Conservation (phyloP, 2,113 vertebrate genomes). For the Spea bombifrons region DNA sequence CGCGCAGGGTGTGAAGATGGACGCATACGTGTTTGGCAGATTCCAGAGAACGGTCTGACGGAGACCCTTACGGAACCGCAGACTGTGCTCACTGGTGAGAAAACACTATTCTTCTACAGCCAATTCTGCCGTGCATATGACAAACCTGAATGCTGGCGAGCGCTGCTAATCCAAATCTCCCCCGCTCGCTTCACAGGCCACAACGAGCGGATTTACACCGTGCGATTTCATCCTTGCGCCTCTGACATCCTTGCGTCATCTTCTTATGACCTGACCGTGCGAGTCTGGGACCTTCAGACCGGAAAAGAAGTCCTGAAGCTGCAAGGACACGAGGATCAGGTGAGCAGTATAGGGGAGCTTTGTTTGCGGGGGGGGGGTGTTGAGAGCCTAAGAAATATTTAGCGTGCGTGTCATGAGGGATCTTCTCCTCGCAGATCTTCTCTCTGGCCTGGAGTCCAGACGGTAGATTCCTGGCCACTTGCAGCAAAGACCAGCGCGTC, state of each 20-base stretch:
- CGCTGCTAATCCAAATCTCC: too few species aligned
- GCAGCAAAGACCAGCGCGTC: constrained; percentile 83
- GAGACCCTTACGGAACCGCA: constrained; percentile 76
- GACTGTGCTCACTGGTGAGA: constrained; percentile 77
- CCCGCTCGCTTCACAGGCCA: constrained; percentile 68
- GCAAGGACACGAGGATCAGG: constrained; percentile 87
- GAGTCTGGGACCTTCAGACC: constrained; percentile 78
- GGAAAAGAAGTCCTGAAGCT: constrained; percentile 69
- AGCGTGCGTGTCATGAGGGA: not conserved
- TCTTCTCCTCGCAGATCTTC: constrained; percentile 75
- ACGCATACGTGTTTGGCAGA: constrained; percentile 85
- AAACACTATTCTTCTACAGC: not conserved
- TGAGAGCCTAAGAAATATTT: too few species aligned
- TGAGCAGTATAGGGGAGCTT: constrained; percentile 49
- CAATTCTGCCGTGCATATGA: not conserved
- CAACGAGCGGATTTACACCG: constrained; percentile 93
- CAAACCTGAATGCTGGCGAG: not conserved
- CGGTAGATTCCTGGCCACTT: constrained; percentile 82
- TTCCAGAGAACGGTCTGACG: constrained; percentile 76
- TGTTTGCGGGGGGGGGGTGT: too few species aligned
- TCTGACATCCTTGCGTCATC: constrained; percentile 82
- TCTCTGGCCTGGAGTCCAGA: constrained; percentile 87
- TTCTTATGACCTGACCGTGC: constrained; percentile 85
- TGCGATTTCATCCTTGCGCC: constrained; percentile 85
- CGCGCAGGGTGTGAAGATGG: constrained; percentile 84